Percentiles rank a stretch among this genome's conserved stretches.
Conservation (phyloP, 1,140 invertebrate genomes). For the Procambarus clarkii region DNA sequence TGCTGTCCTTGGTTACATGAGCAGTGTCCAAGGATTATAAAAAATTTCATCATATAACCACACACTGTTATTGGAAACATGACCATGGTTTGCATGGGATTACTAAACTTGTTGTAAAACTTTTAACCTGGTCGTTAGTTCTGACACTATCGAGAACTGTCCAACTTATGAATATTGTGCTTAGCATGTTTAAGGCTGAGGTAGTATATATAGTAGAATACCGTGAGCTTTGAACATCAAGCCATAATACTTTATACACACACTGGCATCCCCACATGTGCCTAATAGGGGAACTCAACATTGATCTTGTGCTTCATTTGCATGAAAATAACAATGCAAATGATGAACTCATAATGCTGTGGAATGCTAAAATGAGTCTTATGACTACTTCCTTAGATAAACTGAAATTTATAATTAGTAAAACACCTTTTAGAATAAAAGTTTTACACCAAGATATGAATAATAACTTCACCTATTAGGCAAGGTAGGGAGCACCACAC, state of each 20-base stretch:
- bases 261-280: conserved; percentile 56
- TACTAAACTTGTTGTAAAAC: conserved; percentile 63
- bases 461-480: conserved; percentile 61
- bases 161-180: conserved; percentile 69
- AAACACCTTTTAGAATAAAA: conserved; percentile 22
- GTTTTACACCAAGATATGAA: conserved; percentile 36
- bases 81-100: conserved; percentile 57
- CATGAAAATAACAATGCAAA: conserved; percentile 14
- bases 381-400: neutral
- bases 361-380: conserved; percentile 39
- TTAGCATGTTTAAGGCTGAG: conserved; percentile 70
- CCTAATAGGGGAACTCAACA: conserved; percentile 57
- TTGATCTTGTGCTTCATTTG: conserved; percentile 26
- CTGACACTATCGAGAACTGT: conserved; percentile 63
- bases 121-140: conserved; percentile 66
- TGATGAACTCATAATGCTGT: conserved; percentile 17
- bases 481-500: conserved; percentile 61
- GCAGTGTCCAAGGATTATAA: conserved; percentile 16
- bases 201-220: conserved; percentile 71
- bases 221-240: conserved; percentile 70
- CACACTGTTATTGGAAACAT: conserved; percentile 44
- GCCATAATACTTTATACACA: conserved; percentile 70
- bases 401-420: conserved; percentile 10
- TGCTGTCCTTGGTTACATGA: neutral
- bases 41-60: conserved; percentile 4